Evolutionary conservation across 2,797 vertebrate species (phyloP).

Genomic region (Mycteria americana): DNA sequence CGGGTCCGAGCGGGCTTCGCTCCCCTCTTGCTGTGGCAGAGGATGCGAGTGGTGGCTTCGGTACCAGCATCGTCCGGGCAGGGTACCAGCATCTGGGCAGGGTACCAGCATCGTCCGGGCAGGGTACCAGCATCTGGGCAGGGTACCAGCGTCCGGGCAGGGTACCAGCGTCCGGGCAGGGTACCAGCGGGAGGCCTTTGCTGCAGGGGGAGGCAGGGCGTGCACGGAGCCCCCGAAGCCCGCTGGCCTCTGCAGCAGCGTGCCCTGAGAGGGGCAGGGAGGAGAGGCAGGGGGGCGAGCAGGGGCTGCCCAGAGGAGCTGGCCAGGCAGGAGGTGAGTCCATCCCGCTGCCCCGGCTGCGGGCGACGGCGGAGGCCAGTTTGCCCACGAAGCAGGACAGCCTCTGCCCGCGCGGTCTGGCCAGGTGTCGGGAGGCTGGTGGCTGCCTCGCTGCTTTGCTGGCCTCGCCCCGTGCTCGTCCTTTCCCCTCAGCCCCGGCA

Average conservation of each 20-base stretch:
- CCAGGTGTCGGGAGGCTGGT: not conserved
- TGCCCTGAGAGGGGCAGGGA: not conserved
- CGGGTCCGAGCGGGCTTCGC: not conserved
- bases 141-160: too few species aligned
- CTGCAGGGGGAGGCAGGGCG: fast-evolving
- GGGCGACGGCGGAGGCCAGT: not conserved
- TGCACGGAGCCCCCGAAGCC: fast-evolving
- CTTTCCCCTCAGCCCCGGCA: not conserved
- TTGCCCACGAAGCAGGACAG: not conserved
- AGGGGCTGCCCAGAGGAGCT: not conserved
- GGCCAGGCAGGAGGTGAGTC: not conserved
- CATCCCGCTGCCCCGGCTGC: fast-evolving
- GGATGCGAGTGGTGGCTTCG: not conserved
- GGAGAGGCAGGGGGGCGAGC: not conserved
- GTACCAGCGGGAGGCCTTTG: not conserved
- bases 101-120: too few species aligned
- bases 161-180: too few species aligned
- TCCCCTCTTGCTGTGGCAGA: not conserved
- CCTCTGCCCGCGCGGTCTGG: not conserved
- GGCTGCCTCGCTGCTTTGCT: not conserved
- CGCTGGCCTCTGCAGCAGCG: fast-evolving
- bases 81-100: not conserved
- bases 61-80: not conserved
- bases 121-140: too few species aligned
- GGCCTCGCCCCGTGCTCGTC: not conserved